Conservation (phyloP, 2,113 vertebrate genomes). For the Cottus gobio region DNA sequence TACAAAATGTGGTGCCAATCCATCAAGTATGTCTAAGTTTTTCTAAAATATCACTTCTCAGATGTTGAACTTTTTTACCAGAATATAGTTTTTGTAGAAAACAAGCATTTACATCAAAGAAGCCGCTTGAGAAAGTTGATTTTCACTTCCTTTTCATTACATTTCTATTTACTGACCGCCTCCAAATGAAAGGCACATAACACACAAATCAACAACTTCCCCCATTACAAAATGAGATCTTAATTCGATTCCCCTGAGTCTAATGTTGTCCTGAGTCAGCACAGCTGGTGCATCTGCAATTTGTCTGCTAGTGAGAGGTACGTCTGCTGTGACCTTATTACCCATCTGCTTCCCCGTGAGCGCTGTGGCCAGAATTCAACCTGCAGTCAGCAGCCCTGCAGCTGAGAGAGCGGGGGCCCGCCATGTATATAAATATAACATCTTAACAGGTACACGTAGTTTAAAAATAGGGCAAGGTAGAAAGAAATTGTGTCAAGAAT, state of each 20-base stretch:
- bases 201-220: constrained; percentile 35
- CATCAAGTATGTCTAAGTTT: not conserved
- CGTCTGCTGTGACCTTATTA: constrained; percentile 78
- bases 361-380: constrained; percentile 64
- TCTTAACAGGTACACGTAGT: constrained; percentile 39
- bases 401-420: constrained; percentile 56
- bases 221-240: constrained; percentile 37
- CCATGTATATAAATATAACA: constrained; percentile 66
- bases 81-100: not conserved
- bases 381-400: constrained; percentile 79
- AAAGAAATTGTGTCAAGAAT: constrained; percentile 8
- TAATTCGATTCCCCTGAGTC: constrained; percentile 55
- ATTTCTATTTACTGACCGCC: not conserved
- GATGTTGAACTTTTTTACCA: not conserved
- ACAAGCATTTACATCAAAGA: not conserved
- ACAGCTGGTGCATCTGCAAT: constrained; percentile 72
- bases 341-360: constrained; percentile 76
- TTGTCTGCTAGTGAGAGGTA: constrained; percentile 63
- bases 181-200: constrained; percentile 14
- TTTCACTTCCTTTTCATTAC: not conserved
- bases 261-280: constrained; percentile 74
- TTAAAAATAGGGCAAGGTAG: constrained; percentile 33
- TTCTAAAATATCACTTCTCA: not conserved
- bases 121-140: not conserved
- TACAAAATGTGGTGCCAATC: not conserved